Base-by-base conservation (phyloP, 2,797 vertebrate species). In the Emys orbicularis region DNA sequence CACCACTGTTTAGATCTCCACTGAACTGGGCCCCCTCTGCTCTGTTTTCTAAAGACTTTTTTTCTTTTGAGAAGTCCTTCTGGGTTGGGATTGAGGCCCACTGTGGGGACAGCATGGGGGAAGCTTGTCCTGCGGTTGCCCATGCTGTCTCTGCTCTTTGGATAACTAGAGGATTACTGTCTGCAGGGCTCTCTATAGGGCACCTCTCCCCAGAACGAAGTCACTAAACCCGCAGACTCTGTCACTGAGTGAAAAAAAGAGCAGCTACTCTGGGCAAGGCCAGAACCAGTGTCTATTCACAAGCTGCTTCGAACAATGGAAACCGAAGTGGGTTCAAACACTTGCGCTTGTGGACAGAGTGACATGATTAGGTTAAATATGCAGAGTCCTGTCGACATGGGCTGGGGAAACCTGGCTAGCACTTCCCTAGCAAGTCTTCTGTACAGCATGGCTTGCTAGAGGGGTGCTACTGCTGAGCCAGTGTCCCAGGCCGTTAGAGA, bases 11-110 rank as follows among this genome's bases (percentile, higher is more conserved):
- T 74, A 12, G 31, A 16, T 53, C 52, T 84, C 68, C 72, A 44
- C 49, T 79, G 10, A 0, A 0, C 54, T 87, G 41, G 4, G 84
- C 49, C 31, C 68, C 41, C 31, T 15, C 50, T 0, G 0, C 50
- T 87, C 90, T 95, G 37, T 90, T 94, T 86, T 84, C 80, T 80
- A 77, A 52, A 47, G 68, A 52, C 0, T 1, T 5, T 6, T 84
- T 90, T 93, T 68, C 93, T 44, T 59, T 89, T 1, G 65, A 79
- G 57, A 90, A 8, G 31, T 37, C 65, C 65, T 37, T 29, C 25
- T 29, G 25, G 12, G 25, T 16, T 31, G 44, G 44, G 74, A 44
- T 76, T 13, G 41, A 76, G 72, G 41, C 72, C 37, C 72, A 23
- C 19, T 15, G 41, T 12, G 37, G 12, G 25, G 6, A 47, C 72